A percentile compares a stretch with the other conserved stretches of the same genome.
Conservation (phyloP, 2,888 invertebrate species). For the Pseudococcus jackbeardsleyi region DNA sequence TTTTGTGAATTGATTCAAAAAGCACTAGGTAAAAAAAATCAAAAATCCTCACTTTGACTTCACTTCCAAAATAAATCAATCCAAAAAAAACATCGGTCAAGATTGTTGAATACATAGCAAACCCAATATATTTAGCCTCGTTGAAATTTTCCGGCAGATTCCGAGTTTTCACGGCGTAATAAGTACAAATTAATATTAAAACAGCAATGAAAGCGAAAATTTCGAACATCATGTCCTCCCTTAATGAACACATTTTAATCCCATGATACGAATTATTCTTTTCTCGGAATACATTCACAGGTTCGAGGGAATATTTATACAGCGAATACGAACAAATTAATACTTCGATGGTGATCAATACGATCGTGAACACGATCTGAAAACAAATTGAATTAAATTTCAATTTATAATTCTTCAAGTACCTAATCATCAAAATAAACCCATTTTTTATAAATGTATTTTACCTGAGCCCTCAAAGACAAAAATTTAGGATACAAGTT, state of each 20-base stretch:
- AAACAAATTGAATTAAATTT: neutral
- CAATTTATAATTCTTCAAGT: no score
- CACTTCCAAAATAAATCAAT: no score
- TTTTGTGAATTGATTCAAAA: no score
- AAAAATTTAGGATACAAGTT: constrained; percentile 79
- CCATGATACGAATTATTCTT: neutral
- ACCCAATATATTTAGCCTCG: no score
- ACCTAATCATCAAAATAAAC: no score
- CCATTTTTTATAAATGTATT: no score
- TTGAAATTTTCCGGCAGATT: no score
- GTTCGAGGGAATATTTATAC: neutral
- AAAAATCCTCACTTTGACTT: no score
- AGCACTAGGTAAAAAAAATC: no score
- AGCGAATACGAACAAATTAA: neutral
- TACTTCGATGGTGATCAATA: neutral
- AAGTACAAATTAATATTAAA: constrained; percentile 80
- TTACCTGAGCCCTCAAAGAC: constrained; percentile 74
- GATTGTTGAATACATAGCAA: no score
- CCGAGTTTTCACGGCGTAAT: no score
- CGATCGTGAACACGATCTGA: neutral
- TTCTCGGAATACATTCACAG: neutral
- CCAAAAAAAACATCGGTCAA: no score
- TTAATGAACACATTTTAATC: neutral
- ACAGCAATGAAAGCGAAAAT: constrained; percentile 80
- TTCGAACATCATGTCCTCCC: constrained; percentile 69